Evolutionary conservation across 2,113 vertebrate species (phyloP).

Genomic region (Serilophus lunatus): DNA sequence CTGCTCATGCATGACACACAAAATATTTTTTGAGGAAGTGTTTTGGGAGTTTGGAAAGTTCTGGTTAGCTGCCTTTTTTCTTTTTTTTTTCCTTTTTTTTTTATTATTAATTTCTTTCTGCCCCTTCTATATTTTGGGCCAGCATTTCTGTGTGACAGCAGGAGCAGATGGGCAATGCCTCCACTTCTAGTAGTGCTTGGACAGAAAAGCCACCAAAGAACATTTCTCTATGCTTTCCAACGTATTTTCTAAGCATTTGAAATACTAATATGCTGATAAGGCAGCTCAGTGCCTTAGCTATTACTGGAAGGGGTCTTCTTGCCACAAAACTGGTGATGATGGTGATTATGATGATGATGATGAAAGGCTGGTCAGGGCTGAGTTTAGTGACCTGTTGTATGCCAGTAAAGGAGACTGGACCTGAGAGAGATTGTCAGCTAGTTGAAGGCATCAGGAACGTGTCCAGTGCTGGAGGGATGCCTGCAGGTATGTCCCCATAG

Average conservation of each 20-base stretch:
- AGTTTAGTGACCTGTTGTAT: not conserved
- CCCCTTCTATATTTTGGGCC: not conserved
- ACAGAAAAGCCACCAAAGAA: not conserved
- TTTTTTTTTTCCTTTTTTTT: too few relatives aligned
- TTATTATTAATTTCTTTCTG: not conserved
- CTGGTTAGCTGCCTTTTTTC: not conserved
- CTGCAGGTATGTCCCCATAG: accelerated
- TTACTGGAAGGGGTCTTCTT: not conserved
- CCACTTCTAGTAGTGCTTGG: not conserved
- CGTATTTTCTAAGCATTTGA: not conserved
- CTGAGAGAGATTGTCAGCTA: not conserved
- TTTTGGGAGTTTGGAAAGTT: conserved; percentile 10
- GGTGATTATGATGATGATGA: not conserved
- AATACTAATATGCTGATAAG: not conserved
- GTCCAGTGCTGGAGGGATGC: not conserved
- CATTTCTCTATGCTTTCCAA: not conserved
- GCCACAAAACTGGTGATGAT: not conserved
- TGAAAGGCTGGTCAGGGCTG: not conserved
- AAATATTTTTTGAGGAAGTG: conserved; percentile 45
- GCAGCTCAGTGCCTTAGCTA: not conserved
- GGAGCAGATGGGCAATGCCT: not conserved
- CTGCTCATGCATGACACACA: not conserved
- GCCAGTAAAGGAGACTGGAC: not conserved
- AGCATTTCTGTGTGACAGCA: not conserved
- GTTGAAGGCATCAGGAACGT: not conserved